phyloP scores from a whole-genome alignment of 2,113 vertebrate species.

The Danio rerio region GRCz12tu NC_133178.1:13977001-13977500 shows the following conservation, averaged over 20 bases:
- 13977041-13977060: not conserved
- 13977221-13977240: not conserved
- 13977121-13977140: not conserved
- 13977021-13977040: conserved; percentile 1
- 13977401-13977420: no score
- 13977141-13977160: conserved; percentile 42
- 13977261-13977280: not conserved
- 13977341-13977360: not conserved
- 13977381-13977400: not conserved
- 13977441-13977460: no score
- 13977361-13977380: not conserved
- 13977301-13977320: not conserved
- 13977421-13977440: no score
- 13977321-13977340: no score
- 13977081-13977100: conserved; percentile 8
- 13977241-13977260: conserved; percentile 3
- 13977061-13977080: conserved; percentile 22
- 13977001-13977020: not conserved
- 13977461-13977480: no score
- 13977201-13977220: not conserved
- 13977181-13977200: not conserved
- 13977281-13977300: not conserved
- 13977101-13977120: not conserved
- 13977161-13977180: conserved; percentile 7
- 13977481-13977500: no score